Base-by-base conservation (phyloP, 2,888 invertebrate species). In the Globia sparganii region DNA sequence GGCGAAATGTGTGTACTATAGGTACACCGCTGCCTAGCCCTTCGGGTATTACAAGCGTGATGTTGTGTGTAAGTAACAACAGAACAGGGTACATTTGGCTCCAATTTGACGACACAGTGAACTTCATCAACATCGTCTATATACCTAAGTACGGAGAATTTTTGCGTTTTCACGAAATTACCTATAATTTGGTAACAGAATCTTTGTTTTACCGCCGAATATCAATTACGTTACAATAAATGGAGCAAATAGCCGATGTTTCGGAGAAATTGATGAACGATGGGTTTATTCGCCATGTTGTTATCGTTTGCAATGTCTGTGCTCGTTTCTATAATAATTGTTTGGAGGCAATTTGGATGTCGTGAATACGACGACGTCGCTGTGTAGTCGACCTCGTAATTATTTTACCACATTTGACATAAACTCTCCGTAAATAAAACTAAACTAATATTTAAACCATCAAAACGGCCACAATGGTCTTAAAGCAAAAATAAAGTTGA, bases 101-200 rank as follows among this genome's bases (percentile, higher is more conserved):
- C 34, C 49, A 43, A 43, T 71, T 65, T 67, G 40, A 75, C 59
- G 58, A 31, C 58, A 46, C 46, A 43, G 66, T 72, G 74, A 75
- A 81, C 71, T 56, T 64, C 69, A 80, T 73, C 67, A 83, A 78
- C 59, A 66, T 31, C 34, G 66, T 66, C 34, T 31, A 72, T 72
- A 56, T 15, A 21, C 6, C 49, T 21, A 62, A 77, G 62, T 80
- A 66, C 74, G 28, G 40, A n/a, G 69, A 83, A 70, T 25, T 67
- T 72, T 65, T 13, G n/a, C 69, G 46, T 73, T 84, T 78, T 58
- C 77, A 70, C 64, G 68, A 78, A 78, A 84, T 85, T 62, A n/a
- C n/a, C n/a, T n/a, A 87, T 76, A 84, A 84, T 81, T 88, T 72
- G 62, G 78, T 74, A 86, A 77, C 62, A 62, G 58, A 65, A 78